Evolutionary conservation across 2,888 invertebrate genomes (phyloP), one percentile per base, ranked within the genome.

Genomic region (Calameuta filiformis): DNA sequence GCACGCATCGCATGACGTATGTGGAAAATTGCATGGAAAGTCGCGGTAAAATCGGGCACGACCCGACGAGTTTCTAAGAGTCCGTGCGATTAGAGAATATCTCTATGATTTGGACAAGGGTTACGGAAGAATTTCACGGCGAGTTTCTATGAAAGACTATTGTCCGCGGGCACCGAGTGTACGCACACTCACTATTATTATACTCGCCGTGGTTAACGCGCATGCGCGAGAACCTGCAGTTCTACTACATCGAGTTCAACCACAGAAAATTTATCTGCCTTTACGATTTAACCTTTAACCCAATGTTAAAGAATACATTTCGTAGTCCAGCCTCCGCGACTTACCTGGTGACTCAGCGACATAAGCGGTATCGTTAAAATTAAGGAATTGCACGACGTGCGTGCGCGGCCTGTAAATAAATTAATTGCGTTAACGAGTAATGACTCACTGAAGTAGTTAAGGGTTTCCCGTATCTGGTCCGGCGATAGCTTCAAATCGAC

Each of bases 391-490:
- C 23, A 6, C 9, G 15, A 56, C 23, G 23, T 9, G 40, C 40
- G 15, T 23, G 40, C 15, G 40, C 0, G 6, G 23, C 23, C 9
- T 56, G 56, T 56, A 9, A 56, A 56, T 56, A 56, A 56, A 23
- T 23, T 4, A 23, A 56, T 56, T 9, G 1, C 56, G 9, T 56
- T 2, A 56, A 56, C 15, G 23, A 9, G 9, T 23, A 56, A 23
- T 56, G 56, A 97, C 98, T 97, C 93, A 98, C 98, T 96, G 93
- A 98, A 98, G 94, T 98, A 98, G 94, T 98, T 98, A 88, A 98
- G 95, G 79, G 98, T 98, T 93, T 98, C 98, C 92, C 97, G 96
- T 93, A 98, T 97, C 93, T 98, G 97, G 92, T 98, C 98, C 93
- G 97, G 96, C 79, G 97, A 97, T 84, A 98, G 93, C 88, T 96